Evolutionary conservation across 2,113 vertebrate species (phyloP).

Genomic region (Entelurus aequoreus): DNA sequence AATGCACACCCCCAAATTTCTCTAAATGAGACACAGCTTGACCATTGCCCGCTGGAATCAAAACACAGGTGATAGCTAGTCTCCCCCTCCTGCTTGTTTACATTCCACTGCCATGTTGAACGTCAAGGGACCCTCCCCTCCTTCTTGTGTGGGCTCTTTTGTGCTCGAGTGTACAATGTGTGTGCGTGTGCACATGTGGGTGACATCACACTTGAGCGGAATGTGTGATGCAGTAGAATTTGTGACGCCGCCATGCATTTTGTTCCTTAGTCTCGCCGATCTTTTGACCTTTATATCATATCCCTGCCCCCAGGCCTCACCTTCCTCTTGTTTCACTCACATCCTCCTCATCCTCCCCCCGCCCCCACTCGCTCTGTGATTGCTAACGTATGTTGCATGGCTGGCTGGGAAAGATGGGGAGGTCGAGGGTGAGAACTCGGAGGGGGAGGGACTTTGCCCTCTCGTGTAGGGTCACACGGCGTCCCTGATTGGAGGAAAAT

Average conservation of each 20-base stretch:
- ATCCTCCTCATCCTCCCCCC: conserved; percentile 28
- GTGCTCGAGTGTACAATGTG: conserved; percentile 20
- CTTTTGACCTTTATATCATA: too few species aligned
- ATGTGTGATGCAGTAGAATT: conserved; percentile 18
- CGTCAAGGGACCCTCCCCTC: conserved; percentile 62
- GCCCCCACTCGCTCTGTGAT: conserved; percentile 43
- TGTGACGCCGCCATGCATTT: not conserved
- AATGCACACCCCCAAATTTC: too few species aligned
- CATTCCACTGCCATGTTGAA: conserved; percentile 68
- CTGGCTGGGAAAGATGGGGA: conserved; percentile 29
- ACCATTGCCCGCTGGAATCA: not conserved
- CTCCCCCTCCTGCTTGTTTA: conserved; percentile 61
- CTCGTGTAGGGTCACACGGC: conserved; percentile 76
- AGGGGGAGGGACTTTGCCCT: conserved; percentile 59
- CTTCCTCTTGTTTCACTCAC: conserved; percentile 16
- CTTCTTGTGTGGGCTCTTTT: conserved; percentile 67
- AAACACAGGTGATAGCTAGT: conserved; percentile 7
- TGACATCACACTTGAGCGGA: conserved; percentile 50
- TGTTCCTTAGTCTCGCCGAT: not conserved
- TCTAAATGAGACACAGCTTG: too few species aligned
- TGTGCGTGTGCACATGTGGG: conserved; percentile 44
- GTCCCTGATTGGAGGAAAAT: conserved; percentile 76
- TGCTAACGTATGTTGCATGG: conserved; percentile 65
- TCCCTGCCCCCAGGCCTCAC: not conserved
- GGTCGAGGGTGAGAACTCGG: not conserved